These are phyloP conservation scores for Antechinus flavipes DNA, from an alignment of 2,113 vertebrate species.

Conservation along the genomic window DNA sequence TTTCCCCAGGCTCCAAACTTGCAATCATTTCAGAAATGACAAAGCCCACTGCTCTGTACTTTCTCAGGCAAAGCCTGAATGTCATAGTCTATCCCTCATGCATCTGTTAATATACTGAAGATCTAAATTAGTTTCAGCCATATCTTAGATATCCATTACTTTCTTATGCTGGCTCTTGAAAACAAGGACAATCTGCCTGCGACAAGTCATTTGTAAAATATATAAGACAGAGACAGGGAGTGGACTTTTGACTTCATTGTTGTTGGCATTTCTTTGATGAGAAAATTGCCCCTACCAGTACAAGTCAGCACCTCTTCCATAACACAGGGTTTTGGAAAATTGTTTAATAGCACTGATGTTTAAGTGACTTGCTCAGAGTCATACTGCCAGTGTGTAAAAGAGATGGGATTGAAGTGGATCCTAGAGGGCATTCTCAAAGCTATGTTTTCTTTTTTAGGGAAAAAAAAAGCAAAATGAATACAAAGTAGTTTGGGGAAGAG, in stretches of 20 bases:
- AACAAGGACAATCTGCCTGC: not conserved
- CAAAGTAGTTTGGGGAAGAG: not conserved
- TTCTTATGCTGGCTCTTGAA: not conserved
- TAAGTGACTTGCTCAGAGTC: not conserved
- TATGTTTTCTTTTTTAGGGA: not conserved
- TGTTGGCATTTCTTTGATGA: not conserved
- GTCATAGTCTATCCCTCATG: not conserved
- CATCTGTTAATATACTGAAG: slow-evolving; percentile 63
- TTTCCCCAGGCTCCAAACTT: slow-evolving; percentile 52
- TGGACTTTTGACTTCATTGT: not conserved
- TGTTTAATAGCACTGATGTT: not conserved
- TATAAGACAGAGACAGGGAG: not conserved
- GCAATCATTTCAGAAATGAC: slow-evolving; percentile 51
- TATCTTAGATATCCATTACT: not conserved
- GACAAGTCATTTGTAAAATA: not conserved
- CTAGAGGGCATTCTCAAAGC: not conserved
- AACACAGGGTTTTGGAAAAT: not conserved
- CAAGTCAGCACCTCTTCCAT: not conserved
- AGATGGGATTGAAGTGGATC: not conserved
- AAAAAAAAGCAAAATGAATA: not conserved
- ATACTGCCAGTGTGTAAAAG: not conserved
- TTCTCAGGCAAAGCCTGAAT: slow-evolving; percentile 36
- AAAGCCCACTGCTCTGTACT: slow-evolving; percentile 64
- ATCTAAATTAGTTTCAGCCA: slow-evolving; percentile 41
- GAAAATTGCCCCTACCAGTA: not conserved